Percentiles rank a stretch among this genome's conserved stretches.
Conservation (phyloP, 2,797 vertebrate genomes). For the Smutsia gigantea region DNA sequence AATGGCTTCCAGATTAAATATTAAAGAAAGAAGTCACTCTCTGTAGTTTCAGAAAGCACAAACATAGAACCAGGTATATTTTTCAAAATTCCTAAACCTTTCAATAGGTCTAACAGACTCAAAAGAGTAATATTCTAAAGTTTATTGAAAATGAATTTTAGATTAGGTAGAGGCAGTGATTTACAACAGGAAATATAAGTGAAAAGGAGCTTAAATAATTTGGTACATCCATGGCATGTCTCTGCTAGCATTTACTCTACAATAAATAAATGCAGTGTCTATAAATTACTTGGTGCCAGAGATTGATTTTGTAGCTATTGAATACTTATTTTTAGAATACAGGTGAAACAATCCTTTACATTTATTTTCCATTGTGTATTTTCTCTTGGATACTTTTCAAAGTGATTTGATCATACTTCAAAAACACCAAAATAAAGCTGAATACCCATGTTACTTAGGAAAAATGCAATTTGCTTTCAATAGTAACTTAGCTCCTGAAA, state of each 20-base stretch:
- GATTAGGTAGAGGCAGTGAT: neutral
- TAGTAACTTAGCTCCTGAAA: neutral
- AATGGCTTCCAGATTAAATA: conserved; percentile 31
- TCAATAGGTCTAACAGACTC: neutral
- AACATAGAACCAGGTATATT: neutral
- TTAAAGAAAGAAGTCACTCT: neutral
- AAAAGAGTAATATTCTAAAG: conserved; percentile 3
- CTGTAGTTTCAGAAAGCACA: neutral
- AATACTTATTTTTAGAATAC: conserved; percentile 44
- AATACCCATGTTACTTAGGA: neutral
- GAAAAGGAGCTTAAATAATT: conserved; percentile 47
- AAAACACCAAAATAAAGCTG: neutral
- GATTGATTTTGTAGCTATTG: conserved; percentile 4
- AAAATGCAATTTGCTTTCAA: neutral
- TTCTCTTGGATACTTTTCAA: neutral
- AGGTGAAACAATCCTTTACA: neutral
- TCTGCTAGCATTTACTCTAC: conserved; percentile 51
- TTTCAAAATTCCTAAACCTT: neutral
- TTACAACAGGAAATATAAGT: conserved; percentile 44
- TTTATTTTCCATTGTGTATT: neutral
- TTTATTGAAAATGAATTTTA: neutral
- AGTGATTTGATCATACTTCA: conserved; percentile 27
- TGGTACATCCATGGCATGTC: neutral
- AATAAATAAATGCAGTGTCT: conserved; percentile 28
- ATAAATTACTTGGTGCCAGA: conserved; percentile 63